Evolutionary conservation across 2,797 vertebrate genomes (phyloP), one percentile per base, ranked within the genome.

Genomic region (Malurus leucopterus): DNA sequence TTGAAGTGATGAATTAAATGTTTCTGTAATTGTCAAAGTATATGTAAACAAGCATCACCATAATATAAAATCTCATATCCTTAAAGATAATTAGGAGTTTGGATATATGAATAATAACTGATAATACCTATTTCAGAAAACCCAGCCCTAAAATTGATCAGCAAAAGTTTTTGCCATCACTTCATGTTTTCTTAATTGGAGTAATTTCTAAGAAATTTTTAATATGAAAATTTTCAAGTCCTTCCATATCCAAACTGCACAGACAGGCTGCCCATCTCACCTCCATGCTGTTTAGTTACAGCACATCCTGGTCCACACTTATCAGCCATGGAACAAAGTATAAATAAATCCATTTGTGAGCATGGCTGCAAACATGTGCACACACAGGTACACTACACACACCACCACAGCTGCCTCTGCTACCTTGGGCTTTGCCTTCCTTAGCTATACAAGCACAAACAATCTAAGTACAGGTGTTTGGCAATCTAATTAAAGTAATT

Each of bases 211-310:
- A 51, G 32, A 81, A 74, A 61, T 62, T 59, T 49, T 32, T 82
- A 36, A 44, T 67, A 65, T 15, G 3, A 76, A 91, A 49, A 46
- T 38, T 46, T 73, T 44, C 6, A 24, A 50, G 43, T 72, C 18
- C 8, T 80, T 70, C 41, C 40, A 61, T 43, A 79, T 61, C 14
- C 18, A 63, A 61, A 43, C 19, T 1, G 0, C 1, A 0, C 11
- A 49, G 21, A 30, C 3, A 1, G 8, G 44, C 36, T 63, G 8
- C 19, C 13, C 24, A 47, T 32, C 41, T 88, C 40, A 76, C 27
- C 34, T 88, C 73, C 34, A 76, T 15, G 46, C 38, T 65, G 13
- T 47, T 91, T 32, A 76, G 7, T 57, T 67, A 50, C 38, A 67
- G 15, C 8, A 21, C 3, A 4, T 78, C 43, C 41, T 78, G 11